Evolutionary conservation across 2,888 invertebrate species (phyloP), one percentile per base, ranked within the genome.

Genomic region (Gryllus longicercus): DNA sequence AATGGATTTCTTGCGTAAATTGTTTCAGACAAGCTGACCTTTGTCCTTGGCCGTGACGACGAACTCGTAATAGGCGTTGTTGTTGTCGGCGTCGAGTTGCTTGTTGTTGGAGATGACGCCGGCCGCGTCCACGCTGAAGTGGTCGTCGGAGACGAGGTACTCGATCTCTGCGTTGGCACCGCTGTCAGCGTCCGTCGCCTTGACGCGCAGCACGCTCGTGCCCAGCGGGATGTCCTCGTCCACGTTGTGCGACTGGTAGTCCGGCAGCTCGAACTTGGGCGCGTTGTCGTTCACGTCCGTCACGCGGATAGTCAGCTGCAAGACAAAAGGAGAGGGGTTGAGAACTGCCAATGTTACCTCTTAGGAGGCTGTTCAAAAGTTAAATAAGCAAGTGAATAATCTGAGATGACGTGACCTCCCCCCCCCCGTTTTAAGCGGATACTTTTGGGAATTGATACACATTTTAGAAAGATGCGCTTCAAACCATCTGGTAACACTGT

Each of bases 261-360:
- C 96, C 0, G 98, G 98, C 83, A 98, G 88, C 88, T 98, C 97
- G 86, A 96, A 98, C 87, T 96, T 96, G 0, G 98, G 98, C 12
- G 96, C 95, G 87, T 99, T 98, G 88, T 99, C 99, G 87, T 99
- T 99, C 76, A 97, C 96, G 87, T 99, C 99, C 11, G 95, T 95
- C 76, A 99, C 97, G 83, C 96, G 92, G 83, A 97, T 96, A 4
- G 96, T 97, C 77, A 97, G 87, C 96, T 96, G 89, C 75, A 91
- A 90, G 82, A 83, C 81, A 38, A 5, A 38, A 38, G 8, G 8
- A 1, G 38, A 81, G 81, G 80, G 81, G 12, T 79, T 51, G 25
- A 81, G 21, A 38, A 5, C 38, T 38, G 8, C 8, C 38, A 38
- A 38, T 38, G 38, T 38, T 4, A 4, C 5, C 38, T 38, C 38